A percentile compares a stretch with the other conserved stretches of the same genome.
Conservation (phyloP, 1,140 invertebrate genomes). For the Microvelia longipes region DNA sequence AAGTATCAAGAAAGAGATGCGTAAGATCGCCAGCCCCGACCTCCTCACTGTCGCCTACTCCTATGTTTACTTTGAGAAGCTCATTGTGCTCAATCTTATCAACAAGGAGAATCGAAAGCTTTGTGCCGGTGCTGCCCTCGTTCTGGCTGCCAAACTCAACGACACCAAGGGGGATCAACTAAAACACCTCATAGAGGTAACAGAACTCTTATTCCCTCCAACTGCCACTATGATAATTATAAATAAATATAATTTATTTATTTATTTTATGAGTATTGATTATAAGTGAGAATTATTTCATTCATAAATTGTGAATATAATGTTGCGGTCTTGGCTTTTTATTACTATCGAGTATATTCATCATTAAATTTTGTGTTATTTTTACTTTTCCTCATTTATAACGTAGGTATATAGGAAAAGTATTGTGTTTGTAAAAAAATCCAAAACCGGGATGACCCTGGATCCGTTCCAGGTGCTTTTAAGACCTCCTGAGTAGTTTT, state of each 20-base stretch:
- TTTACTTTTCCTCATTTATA: no score
- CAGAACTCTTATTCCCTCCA: conserved; percentile 12
- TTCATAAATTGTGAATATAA: no score
- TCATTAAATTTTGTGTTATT: no score
- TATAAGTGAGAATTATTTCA: background rate
- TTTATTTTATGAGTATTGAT: background rate
- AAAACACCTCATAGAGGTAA: conserved; percentile 73
- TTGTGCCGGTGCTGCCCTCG: conserved; percentile 83
- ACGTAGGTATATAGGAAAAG: no score
- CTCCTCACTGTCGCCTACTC: conserved; percentile 84
- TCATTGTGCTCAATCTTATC: conserved; percentile 80
- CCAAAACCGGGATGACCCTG: no score
- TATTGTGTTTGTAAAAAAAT: no score
- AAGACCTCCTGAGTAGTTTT: no score
- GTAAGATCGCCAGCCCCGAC: conserved; percentile 75
- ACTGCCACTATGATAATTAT: background rate
- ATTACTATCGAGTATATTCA: no score
- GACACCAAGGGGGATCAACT: conserved; percentile 83
- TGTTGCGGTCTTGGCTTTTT: no score
- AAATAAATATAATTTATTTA: background rate
- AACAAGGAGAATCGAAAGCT: conserved; percentile 91
- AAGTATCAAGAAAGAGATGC: conserved; percentile 89
- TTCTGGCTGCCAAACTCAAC: conserved; percentile 89
- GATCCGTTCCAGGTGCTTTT: no score
- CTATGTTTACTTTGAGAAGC: conserved; percentile 94